phyloP scores from a whole-genome alignment of 2,113 vertebrate genomes.

The Peromyscus polionotus region DNA sequence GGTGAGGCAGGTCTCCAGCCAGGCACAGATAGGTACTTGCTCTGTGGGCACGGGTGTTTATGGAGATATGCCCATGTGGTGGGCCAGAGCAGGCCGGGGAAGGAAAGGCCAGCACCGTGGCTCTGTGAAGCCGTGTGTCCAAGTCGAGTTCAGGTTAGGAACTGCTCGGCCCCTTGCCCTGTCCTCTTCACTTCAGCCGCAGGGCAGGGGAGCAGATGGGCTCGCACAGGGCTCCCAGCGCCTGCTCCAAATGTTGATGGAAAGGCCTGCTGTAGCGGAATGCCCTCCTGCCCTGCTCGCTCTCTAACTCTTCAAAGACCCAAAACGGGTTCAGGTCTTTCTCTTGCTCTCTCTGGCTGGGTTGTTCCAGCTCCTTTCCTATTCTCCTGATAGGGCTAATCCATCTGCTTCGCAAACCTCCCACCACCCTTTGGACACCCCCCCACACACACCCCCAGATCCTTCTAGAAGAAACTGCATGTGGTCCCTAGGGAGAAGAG shows the following conservation, averaged over 20 bases:
- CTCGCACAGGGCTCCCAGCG: not conserved
- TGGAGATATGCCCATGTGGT: not conserved
- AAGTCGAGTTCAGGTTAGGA: not conserved
- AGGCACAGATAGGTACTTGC: not conserved
- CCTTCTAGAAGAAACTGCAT: slow-evolving; percentile 36
- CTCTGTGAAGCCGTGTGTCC: not conserved
- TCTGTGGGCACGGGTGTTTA: not conserved
- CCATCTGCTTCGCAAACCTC: slow-evolving; percentile 48
- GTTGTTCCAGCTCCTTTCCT: slow-evolving; percentile 2
- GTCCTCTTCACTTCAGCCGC: not conserved
- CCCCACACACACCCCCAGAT: not conserved
- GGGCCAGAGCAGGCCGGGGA: not conserved
- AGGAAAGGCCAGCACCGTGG: not conserved
- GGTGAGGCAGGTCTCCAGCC: not conserved
- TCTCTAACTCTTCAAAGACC: slow-evolving; percentile 29
- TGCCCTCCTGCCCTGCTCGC: not conserved
- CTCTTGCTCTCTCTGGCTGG: not conserved
- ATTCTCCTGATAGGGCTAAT: not conserved
- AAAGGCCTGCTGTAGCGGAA: not conserved
- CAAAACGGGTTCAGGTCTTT: not conserved
- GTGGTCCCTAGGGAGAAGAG: not conserved
- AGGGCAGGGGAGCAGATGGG: not conserved
- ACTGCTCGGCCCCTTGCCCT: not conserved
- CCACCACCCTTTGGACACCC: not conserved
- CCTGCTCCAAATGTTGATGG: not conserved